Conservation (phyloP, 1,140 invertebrate species). For the Meloidogyne chitwoodi region DNA sequence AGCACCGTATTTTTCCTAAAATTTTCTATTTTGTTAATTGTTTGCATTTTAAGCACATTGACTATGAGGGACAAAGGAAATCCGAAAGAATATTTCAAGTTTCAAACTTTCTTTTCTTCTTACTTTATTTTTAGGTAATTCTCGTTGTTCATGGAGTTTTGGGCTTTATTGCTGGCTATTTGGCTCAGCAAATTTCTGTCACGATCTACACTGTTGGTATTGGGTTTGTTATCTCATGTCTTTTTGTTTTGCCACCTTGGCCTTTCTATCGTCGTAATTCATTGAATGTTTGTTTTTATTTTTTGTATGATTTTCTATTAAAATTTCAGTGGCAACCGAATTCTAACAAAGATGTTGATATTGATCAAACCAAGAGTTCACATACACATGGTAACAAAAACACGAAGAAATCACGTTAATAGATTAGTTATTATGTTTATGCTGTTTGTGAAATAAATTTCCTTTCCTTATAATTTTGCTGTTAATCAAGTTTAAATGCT, state of each 20-base stretch:
- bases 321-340: conserved; percentile 41
- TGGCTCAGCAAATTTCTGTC: conserved; percentile 41
- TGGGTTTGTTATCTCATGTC: conserved; percentile 39
- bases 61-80: conserved; percentile 41
- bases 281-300: conserved; percentile 26
- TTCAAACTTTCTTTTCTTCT: neutral
- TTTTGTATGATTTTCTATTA: neutral
- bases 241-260: conserved; percentile 50
- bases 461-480: conserved; percentile 12
- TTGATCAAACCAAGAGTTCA: neutral
- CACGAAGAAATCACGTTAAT: conserved; percentile 30
- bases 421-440: neutral
- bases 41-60: conserved; percentile 23
- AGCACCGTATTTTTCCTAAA: neutral
- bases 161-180: conserved; percentile 43
- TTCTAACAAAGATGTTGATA: neutral
- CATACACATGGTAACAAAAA: conserved; percentile 15
- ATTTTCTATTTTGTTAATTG: neutral
- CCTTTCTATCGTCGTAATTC: conserved; percentile 44
- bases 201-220: conserved; percentile 34
- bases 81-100: conserved; percentile 44
- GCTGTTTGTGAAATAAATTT: neutral
- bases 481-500: neutral
- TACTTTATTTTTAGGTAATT: conserved; percentile 37
- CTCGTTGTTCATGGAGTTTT: conserved; percentile 38